Base-by-base conservation (phyloP, 1,140 invertebrate species). In the Oedothorax gibbosus region DNA sequence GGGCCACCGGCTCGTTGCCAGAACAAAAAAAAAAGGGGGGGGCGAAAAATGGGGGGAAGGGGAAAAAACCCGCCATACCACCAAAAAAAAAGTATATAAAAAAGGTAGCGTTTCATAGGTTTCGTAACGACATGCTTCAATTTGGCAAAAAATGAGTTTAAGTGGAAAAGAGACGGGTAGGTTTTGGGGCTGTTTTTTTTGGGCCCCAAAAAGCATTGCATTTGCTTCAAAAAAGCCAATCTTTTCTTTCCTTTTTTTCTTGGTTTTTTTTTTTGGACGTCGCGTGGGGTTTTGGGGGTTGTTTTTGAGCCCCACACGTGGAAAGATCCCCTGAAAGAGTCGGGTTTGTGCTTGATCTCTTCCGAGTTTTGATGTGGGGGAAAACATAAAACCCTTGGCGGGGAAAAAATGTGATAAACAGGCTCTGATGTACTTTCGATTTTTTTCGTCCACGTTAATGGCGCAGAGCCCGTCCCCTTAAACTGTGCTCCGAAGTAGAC, bases 81-180 rank as follows among this genome's bases (percentile, higher is more conserved):
- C 93, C 85, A 93, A 91, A 51, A 93, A 91, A 88, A 93, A 95
- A 2, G 92, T 20, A 94, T 91, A 87, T 95, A 94, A 78, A 94
- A 93, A 87, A 93, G 92, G 21, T 91, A 92, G 20, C 90, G 94
- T 95, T 62, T 93, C 93, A 85, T 94, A 93, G 0, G 93, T 94
- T 88, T 95, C 94, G 60, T 92, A 89, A 95, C 89, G 51, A 93
- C 92, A 77, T 93, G 91, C 65, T 93, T 91, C 0, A 93, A 93
- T n/a, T 95, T 89, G 87, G 93, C n/a, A n/a, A n/a, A n/a, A 91
- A 4, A 94, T 90, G 53, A 94, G 91, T 91, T 94, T 94, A 57
- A 94, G 88, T 0, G 94, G 94, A n/a, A 87, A 93, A 93, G 79
- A 94, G 89, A 86, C 92, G 94, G 60, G 94, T 91, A 35, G 93